phyloP scores from a whole-genome alignment of 2,888 invertebrate species.

The Trachelus stipa region DNA sequence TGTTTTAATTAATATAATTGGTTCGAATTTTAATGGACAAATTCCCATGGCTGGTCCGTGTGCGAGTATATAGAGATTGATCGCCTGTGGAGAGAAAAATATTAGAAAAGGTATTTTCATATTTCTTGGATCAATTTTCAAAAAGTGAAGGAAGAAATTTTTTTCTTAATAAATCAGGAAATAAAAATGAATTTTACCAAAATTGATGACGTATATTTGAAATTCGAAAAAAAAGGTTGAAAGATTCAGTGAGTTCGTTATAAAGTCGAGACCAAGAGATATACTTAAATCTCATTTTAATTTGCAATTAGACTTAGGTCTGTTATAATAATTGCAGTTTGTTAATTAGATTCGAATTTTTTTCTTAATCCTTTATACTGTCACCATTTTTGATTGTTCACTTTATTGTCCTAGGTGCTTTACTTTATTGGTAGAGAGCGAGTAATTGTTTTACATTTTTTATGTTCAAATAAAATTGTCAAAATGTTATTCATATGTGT shows the following conservation, averaged over 20 bases:
- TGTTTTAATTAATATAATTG: constrained; percentile 31
- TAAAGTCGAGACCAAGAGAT: not conserved
- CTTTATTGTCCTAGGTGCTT: not conserved
- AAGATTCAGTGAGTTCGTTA: not conserved
- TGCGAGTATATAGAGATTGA: not conserved
- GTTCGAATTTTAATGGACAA: constrained; percentile 9
- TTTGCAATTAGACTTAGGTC: not conserved
- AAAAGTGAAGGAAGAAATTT: not conserved
- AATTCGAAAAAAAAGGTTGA: not conserved
- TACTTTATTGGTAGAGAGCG: not conserved
- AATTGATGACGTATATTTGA: not conserved
- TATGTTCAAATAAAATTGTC: not conserved
- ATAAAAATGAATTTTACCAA: not conserved
- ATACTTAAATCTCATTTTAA: not conserved
- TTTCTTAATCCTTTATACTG: not conserved
- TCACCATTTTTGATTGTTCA: not conserved
- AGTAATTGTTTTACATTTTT: not conserved
- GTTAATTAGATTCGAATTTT: not conserved
- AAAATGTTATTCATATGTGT: not conserved
- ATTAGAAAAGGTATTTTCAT: not conserved
- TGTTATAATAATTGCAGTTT: not conserved
- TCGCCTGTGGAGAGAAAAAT: not conserved
- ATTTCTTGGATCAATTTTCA: not conserved
- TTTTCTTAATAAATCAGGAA: not conserved
- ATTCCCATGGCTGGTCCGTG: constrained; percentile 23